phyloP scores from a whole-genome alignment of 1,140 invertebrate species.

The Halictus rubicundus region DNA sequence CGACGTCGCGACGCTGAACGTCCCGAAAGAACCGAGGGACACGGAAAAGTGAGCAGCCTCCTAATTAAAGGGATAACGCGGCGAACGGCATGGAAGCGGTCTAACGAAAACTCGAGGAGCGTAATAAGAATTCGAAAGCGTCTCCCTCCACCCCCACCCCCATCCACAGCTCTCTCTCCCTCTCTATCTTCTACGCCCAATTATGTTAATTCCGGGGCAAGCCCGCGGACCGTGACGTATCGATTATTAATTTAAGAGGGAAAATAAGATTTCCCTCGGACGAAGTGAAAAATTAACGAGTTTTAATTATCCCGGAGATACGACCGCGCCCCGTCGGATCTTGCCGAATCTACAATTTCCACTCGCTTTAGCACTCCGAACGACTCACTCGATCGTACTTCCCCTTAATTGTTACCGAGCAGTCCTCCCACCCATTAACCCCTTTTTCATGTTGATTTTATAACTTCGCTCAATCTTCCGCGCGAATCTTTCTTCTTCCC shows the following conservation, averaged over 20 bases:
- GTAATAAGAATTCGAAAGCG: neutral
- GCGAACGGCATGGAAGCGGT: neutral
- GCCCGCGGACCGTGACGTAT: neutral
- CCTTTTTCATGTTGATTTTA: slow-evolving; percentile 4
- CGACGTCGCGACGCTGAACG: slow-evolving; percentile 30
- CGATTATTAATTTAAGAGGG: neutral
- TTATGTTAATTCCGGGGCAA: neutral
- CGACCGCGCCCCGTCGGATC: neutral
- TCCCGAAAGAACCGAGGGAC: slow-evolving; percentile 8
- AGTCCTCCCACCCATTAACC: neutral
- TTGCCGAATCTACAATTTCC: neutral
- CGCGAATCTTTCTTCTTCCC: neutral
- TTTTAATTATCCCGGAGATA: neutral
- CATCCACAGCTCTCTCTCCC: too few relatives aligned
- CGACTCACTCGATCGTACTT: neutral
- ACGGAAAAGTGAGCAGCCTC: slow-evolving; percentile 12
- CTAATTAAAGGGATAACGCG: slow-evolving; percentile 6
- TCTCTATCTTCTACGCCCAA: too few relatives aligned
- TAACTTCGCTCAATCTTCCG: neutral
- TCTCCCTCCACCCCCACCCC: neutral
- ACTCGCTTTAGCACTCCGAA: neutral
- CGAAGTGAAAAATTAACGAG: neutral
- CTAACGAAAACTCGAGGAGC: neutral
- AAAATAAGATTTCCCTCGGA: neutral
- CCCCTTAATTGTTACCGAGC: slow-evolving; percentile 4